Base-by-base conservation (phyloP, 2,113 vertebrate genomes). In the Thalassoma bifasciatum region DNA sequence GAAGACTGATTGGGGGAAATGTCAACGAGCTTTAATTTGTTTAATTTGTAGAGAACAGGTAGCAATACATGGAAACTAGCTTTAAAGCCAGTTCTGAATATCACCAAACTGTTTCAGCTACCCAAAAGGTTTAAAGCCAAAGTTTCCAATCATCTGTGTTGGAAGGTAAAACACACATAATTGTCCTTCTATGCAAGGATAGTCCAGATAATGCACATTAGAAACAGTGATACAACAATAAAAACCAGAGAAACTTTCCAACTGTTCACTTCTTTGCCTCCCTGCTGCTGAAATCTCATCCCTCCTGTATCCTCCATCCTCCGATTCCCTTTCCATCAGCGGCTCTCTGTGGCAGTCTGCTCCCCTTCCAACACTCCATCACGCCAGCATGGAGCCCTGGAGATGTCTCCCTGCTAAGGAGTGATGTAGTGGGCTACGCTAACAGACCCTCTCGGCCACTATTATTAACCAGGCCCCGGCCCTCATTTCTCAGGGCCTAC, bases 361-460 rank as follows among this genome's bases (percentile, higher is more conserved):
- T 85, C 82, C 61, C 76, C 62, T 59, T 79, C 73, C 84, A 75
- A 54, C 89, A 91, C 83, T 93, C 86, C 84, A 92, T 91, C 90
- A 92, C 74, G 38, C 75, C 77, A 60, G 77, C 68, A 63, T 54
- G 61, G 82, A 89, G 87, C 88, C 89, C 90, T 83, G 85, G 87
- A 92, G 89, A 92, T 88, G 88, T 88, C 87, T 88, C 66, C 72
- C 83, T 85, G 83, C 72, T 77, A 76, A 81, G 82, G 77, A 88
- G 89, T 92, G 88, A 92, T 92, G 86, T 92, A 92, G 87, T 88
- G 83, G 88, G 84, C 88, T 76, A 86, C 66, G 66, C 81, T 90
- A 90, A 92, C 87, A 88, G 77, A 88, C 89, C 85, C 87, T 88
- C 86, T 88, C 51, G 78, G 89, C 85, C 89, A 92, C 86, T 90